Evolutionary conservation across 1,140 invertebrate species (phyloP).

Genomic region (Drosophila carrolli): DNA sequence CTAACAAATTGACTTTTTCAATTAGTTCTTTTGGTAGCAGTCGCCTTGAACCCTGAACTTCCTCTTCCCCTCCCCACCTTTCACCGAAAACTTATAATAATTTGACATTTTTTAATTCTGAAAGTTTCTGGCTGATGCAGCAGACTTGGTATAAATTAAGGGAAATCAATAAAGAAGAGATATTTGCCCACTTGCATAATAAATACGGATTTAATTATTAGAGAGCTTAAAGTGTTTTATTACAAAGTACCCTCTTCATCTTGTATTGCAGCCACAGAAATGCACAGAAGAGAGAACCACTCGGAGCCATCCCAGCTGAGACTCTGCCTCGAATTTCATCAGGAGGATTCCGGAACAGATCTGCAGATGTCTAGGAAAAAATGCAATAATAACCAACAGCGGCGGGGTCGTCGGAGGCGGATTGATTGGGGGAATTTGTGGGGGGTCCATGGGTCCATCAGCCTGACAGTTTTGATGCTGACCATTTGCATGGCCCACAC

Average conservation of each 20-base stretch:
- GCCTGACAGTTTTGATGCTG: conserved; percentile 57
- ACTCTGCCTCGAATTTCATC: conserved; percentile 35
- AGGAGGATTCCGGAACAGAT: conserved; percentile 42
- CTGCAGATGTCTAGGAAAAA: conserved; percentile 64
- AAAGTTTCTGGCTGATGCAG: conserved; percentile 49
- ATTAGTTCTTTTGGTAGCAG: conserved; percentile 30
- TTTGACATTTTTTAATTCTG: conserved; percentile 33
- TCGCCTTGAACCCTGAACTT: conserved; percentile 36
- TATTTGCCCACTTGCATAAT: not conserved
- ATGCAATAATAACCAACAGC: conserved; percentile 72
- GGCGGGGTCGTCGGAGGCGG: conserved; percentile 49
- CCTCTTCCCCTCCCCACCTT: conserved; percentile 5
- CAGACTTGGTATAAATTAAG: conserved; percentile 65
- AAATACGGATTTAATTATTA: conserved; percentile 15
- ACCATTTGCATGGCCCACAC: conserved; percentile 70
- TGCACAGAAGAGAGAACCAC: conserved; percentile 53
- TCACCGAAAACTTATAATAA: conserved; percentile 4
- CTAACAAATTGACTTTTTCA: conserved; percentile 29
- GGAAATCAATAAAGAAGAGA: conserved; percentile 44
- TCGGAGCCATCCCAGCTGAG: conserved; percentile 38
- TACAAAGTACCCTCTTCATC: not conserved
- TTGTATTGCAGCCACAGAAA: conserved; percentile 48
- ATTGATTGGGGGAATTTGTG: conserved; percentile 13
- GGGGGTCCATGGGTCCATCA: conserved; percentile 54
- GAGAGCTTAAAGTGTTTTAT: conserved; percentile 2